Percentiles rank a stretch among this genome's conserved stretches.
phyloP scores from a whole-genome alignment of 2,797 vertebrate species.

The Cirrhinus molitorella region DNA sequence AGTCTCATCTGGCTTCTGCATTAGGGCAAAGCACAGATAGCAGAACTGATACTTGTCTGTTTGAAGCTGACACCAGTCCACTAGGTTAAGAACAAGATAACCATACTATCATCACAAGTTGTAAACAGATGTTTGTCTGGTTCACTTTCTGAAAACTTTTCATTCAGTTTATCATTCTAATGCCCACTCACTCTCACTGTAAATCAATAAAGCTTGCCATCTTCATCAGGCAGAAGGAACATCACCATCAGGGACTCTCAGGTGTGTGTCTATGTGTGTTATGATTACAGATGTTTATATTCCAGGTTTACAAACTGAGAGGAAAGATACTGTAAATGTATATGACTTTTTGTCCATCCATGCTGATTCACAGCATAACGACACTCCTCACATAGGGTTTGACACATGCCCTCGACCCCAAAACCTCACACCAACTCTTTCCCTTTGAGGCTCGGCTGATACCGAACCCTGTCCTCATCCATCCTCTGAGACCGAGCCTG shows the following conservation, averaged over 20 bases:
- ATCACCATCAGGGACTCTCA: neutral
- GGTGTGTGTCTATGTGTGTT: neutral
- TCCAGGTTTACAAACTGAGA: neutral
- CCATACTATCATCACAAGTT: slow-evolving; percentile 20
- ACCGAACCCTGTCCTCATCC: slow-evolving; percentile 39
- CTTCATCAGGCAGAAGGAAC: neutral
- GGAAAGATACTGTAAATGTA: neutral
- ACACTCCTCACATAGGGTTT: slow-evolving; percentile 21
- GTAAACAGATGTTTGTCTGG: slow-evolving; percentile 71
- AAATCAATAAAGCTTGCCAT: neutral
- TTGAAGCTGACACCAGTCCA: slow-evolving; percentile 37
- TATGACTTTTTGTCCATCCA: neutral
- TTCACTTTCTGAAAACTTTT: slow-evolving; percentile 9
- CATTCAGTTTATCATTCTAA: neutral
- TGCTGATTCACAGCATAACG: neutral
- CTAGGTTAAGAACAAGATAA: slow-evolving; percentile 30
- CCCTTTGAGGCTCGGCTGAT: slow-evolving; percentile 42
- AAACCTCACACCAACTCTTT: slow-evolving; percentile 37
- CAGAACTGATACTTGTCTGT: slow-evolving; percentile 7
- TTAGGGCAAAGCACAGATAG: slow-evolving; percentile 11
- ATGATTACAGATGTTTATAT: neutral
- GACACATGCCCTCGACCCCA: slow-evolving; percentile 15
- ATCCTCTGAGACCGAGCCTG: slow-evolving; percentile 61
- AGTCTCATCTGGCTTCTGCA: slow-evolving; percentile 26
- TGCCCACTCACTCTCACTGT: neutral